Conservation (phyloP, 1,140 invertebrate genomes). For the Drosophila ercepeae region DNA sequence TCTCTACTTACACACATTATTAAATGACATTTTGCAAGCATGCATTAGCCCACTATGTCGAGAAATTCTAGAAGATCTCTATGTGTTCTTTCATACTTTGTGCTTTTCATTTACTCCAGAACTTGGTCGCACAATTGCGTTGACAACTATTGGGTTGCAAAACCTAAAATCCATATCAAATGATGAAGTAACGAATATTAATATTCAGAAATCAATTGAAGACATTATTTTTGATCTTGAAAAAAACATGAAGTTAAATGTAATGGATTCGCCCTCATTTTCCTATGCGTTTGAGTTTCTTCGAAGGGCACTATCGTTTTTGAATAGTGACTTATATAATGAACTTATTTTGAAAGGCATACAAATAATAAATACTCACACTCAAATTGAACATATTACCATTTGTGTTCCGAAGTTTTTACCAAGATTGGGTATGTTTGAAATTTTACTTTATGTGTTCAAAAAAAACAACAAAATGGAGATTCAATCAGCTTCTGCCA, state of each 20-base stretch:
- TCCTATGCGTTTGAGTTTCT: slow-evolving; percentile 93
- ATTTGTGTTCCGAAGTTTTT: slow-evolving; percentile 88
- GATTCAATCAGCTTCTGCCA: slow-evolving; percentile 89
- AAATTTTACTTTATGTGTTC: slow-evolving; percentile 92
- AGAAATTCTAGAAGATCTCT: slow-evolving; percentile 87
- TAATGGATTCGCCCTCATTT: slow-evolving; percentile 87
- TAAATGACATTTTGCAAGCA: slow-evolving; percentile 87
- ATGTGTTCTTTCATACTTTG: slow-evolving; percentile 84
- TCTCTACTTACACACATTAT: slow-evolving; percentile 86
- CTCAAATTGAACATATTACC: slow-evolving; percentile 86
- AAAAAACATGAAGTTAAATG: slow-evolving; percentile 29
- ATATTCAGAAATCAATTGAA: slow-evolving; percentile 60
- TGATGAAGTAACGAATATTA: slow-evolving; percentile 90
- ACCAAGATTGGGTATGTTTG: slow-evolving; percentile 92
- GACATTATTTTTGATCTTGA: slow-evolving; percentile 45
- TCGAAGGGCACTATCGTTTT: slow-evolving; percentile 86
- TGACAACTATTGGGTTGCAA: slow-evolving; percentile 88
- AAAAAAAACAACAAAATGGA: slow-evolving; percentile 89
- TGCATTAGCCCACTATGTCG: slow-evolving; percentile 89
- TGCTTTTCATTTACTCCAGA: slow-evolving; percentile 45
- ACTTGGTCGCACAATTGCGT: slow-evolving; percentile 84
- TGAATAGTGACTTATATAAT: slow-evolving; percentile 85
- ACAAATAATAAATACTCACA: slow-evolving; percentile 88
- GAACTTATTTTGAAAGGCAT: slow-evolving; percentile 87
- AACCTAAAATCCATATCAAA: slow-evolving; percentile 91